A percentile compares a stretch with the other conserved stretches of the same genome.
These are phyloP conservation scores for Tetrax tetrax DNA, from an alignment of 2,113 vertebrate species.

Conservation along the genomic window DNA sequence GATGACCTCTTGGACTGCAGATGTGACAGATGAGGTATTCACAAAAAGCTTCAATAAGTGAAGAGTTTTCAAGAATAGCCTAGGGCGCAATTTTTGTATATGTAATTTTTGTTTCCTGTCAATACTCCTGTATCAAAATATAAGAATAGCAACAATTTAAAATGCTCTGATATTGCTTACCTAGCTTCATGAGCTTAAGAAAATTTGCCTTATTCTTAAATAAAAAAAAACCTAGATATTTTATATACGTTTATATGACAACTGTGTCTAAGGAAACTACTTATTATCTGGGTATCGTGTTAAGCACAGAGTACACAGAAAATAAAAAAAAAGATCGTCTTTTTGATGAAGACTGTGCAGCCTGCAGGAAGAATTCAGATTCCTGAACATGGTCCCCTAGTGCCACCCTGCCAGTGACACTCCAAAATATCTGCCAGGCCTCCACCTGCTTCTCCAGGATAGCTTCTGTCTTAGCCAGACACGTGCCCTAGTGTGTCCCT, in stretches of 20 bases:
- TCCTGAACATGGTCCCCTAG: neutral
- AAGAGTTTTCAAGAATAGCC: neutral
- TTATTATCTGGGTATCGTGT: neutral
- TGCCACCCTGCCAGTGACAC: neutral
- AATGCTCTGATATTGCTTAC: neutral
- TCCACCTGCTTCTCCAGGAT: neutral
- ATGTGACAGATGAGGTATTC: neutral
- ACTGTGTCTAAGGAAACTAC: neutral
- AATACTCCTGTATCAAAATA: neutral
- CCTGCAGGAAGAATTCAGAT: neutral
- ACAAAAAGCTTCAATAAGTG: neutral
- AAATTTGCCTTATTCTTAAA: neutral
- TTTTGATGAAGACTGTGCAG: neutral
- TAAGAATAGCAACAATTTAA: neutral
- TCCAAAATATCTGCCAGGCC: rapidly evolving
- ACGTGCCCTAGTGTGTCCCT: neutral
- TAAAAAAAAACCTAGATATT: neutral
- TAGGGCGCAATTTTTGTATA: neutral
- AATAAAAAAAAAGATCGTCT: neutral
- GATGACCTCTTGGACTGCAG: neutral
- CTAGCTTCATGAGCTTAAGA: neutral
- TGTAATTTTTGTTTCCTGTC: neutral
- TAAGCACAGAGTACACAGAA: neutral
- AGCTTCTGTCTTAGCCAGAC: neutral
- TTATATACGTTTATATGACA: neutral